Evolutionary conservation across 2,888 invertebrate genomes (phyloP).

Genomic region (Trachelus troglodyta): DNA sequence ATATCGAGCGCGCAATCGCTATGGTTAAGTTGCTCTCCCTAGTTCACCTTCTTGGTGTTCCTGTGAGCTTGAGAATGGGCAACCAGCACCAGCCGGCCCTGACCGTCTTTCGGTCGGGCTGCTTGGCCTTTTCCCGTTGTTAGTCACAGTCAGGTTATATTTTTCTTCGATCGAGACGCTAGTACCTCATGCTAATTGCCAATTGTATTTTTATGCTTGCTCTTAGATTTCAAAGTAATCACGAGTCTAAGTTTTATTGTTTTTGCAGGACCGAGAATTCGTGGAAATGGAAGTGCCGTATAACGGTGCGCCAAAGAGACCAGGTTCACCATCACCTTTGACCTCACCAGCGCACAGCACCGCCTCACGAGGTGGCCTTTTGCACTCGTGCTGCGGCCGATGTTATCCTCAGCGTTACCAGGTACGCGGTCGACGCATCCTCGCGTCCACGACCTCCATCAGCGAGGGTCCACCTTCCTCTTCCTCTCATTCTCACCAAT

Average conservation of each 20-base stretch:
- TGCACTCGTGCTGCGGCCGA: slow-evolving; percentile 85
- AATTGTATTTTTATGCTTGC: too few relatives aligned
- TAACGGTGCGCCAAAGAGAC: slow-evolving; percentile 93
- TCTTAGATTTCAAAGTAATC: too few relatives aligned
- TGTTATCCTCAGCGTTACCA: slow-evolving; percentile 91
- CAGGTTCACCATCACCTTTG: slow-evolving; percentile 88
- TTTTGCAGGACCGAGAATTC: slow-evolving; percentile 90
- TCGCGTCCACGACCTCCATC: slow-evolving; percentile 63
- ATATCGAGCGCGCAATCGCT: slow-evolving; percentile 10
- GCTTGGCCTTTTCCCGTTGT: too few relatives aligned
- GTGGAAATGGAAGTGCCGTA: slow-evolving; percentile 95
- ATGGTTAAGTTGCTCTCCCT: slow-evolving; percentile 4
- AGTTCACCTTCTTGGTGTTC: neutral
- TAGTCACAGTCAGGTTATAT: too few relatives aligned
- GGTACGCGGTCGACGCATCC: slow-evolving; percentile 71
- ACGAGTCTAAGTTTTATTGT: too few relatives aligned
- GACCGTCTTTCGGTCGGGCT: too few relatives aligned
- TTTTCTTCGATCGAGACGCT: too few relatives aligned
- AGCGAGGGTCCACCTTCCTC: slow-evolving; percentile 60
- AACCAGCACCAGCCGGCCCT: too few relatives aligned
- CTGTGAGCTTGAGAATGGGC: neutral
- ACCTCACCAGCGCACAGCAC: slow-evolving; percentile 90
- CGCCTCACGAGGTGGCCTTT: slow-evolving; percentile 75
- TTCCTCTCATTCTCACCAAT: slow-evolving; percentile 56
- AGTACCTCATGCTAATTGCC: too few relatives aligned